Evolutionary conservation across 1,140 invertebrate species (phyloP), one percentile per base, ranked within the genome.

Genomic region (Pachypsylla venusta): DNA sequence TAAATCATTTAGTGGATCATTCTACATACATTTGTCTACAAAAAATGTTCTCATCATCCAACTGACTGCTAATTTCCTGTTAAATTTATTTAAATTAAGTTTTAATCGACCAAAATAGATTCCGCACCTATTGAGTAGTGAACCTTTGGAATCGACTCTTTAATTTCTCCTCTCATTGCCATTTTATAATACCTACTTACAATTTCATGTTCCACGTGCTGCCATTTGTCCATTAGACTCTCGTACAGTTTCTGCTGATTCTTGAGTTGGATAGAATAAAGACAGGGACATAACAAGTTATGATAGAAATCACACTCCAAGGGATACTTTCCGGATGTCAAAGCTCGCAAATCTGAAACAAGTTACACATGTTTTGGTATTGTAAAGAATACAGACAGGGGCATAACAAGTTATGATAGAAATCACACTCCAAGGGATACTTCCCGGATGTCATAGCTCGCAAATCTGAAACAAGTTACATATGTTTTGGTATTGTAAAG

Each of bases 211-310:
- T 73, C 71, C 1, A 70, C 20, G 28, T 67, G 58, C 53, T 72
- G 74, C 70, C 67, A 79, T 62, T 68, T 68, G 1, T 27, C 28
- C 16, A 79, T 72, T 0, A 71, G 70, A 42, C 72, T 35, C 42
- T 63, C 64, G 61, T 68, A 69, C 42, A 70, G 58, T 57, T 63
- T 0, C 56, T 55, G 56, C 40, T 54, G 56, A 62, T 64, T 13
- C 60, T 57, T 22, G 57, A 60, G 67, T 62, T 54, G 13, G 3
- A 70, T 60, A 13, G 74, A 74, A 55, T 77, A 70, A n/a, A 79
- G 57, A 58, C 79, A 81, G 19, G 75, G 68, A 60, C 78, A 80
- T 53, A 74, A 74, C 0, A 75, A 3, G 1, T 64, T 63, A 25
- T 71, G 73, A 2, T 67, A 66, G 1, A 73, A 4, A 1, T 67